Evolutionary conservation across 2,888 invertebrate species (phyloP).

Genomic region (Tetrapedia diversipes): DNA sequence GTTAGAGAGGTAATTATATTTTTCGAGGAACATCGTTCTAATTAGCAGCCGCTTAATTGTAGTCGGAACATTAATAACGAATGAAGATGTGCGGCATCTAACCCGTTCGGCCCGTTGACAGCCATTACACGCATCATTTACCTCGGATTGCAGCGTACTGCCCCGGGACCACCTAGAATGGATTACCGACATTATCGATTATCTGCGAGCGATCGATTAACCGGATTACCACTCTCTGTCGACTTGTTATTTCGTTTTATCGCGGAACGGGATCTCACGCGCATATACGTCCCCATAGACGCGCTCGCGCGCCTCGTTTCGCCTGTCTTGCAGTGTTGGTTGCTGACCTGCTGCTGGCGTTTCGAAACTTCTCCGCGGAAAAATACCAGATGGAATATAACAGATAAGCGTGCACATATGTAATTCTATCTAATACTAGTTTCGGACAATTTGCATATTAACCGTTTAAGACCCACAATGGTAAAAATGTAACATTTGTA

Average conservation of each 20-base stretch:
- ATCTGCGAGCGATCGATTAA: conserved; percentile 81
- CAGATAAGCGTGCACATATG: conserved; percentile 46
- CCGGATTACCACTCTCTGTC: conserved; percentile 77
- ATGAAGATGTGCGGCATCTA: conserved; percentile 76
- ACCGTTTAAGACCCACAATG: no score
- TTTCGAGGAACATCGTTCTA: conserved; percentile 1
- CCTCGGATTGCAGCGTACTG: conserved; percentile 68
- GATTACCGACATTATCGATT: conserved; percentile 82
- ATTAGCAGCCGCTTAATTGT: conserved; percentile 46
- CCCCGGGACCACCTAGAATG: conserved; percentile 78
- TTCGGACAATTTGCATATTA: not conserved
- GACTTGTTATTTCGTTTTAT: conserved; percentile 81
- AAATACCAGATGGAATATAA: conserved; percentile 52
- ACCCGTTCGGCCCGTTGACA: conserved; percentile 75
- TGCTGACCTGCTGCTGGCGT: conserved; percentile 51
- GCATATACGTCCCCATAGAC: conserved; percentile 54
- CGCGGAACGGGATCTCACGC: conserved; percentile 78
- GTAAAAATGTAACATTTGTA: no score
- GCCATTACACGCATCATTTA: conserved; percentile 82
- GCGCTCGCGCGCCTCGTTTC: conserved; percentile 51
- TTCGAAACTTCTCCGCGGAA: conserved; percentile 55
- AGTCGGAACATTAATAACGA: conserved; percentile 60
- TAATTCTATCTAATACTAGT: conserved; percentile 19
- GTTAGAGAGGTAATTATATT: not conserved
- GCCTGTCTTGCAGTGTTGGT: conserved; percentile 26